phyloP scores from a whole-genome alignment of 2,113 vertebrate species.

The Corvus hawaiiensis region DNA sequence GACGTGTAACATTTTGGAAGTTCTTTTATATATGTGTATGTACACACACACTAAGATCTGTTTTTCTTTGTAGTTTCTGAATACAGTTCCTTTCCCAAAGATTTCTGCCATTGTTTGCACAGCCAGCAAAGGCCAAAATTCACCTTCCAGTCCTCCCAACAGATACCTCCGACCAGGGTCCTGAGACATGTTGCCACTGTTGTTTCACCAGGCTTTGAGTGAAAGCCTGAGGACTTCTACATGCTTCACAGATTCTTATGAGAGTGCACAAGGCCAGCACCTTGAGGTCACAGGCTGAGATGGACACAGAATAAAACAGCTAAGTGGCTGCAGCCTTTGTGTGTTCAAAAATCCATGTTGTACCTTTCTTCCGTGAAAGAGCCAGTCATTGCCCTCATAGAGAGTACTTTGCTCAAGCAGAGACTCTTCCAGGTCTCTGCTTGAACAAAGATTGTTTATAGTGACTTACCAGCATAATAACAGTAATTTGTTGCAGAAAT shows the following conservation, averaged over 20 bases:
- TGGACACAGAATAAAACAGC: neutral
- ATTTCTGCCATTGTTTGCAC: neutral
- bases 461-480: neutral
- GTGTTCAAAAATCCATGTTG: neutral
- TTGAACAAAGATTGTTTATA: neutral
- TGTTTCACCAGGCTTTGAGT: neutral
- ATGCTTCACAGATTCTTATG: neutral
- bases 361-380: neutral
- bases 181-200: neutral
- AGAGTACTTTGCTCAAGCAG: too few species aligned
- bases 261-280: neutral
- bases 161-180: neutral
- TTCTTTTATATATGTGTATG: neutral
- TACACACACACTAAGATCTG: neutral
- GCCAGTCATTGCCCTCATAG: fast-evolving
- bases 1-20: neutral
- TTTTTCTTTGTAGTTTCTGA: neutral
- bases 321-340: neutral
- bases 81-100: neutral
- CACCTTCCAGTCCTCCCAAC: neutral
- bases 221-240: neutral
- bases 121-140: neutral
- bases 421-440: neutral
- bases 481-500: neutral
- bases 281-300: neutral